These are phyloP conservation scores for Tipula vernalis DNA, from an alignment of 2,888 invertebrate species.

Conservation along the genomic window DNA sequence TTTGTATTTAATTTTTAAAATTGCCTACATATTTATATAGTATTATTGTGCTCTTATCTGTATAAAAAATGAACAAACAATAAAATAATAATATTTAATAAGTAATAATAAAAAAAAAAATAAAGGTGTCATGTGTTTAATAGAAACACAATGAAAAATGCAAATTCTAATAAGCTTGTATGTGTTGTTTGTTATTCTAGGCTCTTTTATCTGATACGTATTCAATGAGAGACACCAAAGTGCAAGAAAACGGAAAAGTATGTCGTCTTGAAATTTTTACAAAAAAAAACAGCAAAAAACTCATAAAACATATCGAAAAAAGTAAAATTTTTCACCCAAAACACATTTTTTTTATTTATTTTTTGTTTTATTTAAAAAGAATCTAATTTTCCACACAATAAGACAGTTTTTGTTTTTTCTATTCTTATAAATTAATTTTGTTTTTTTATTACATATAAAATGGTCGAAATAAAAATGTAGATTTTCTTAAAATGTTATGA, in stretches of 20 bases:
- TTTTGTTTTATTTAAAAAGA: background rate
- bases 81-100: conserved; percentile 12
- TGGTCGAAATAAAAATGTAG: background rate
- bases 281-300: background rate
- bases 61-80: background rate
- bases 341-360: background rate
- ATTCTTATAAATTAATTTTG: background rate
- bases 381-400: background rate
- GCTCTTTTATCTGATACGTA: conserved; percentile 49
- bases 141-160: conserved; percentile 13
- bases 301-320: background rate
- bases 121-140: background rate
- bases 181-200: conserved; percentile 39
- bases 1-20: background rate
- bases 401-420: background rate
- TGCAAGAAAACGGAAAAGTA: conserved; percentile 81
- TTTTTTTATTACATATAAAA: background rate
- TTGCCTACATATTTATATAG: conserved; percentile 13
- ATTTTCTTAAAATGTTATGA: background rate
- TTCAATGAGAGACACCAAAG: conserved; percentile 45
- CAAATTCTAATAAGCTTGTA: conserved; percentile 26
- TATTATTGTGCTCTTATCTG: conserved; percentile 12
- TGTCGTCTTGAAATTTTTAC: conserved; percentile 23
- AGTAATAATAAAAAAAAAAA: conserved; percentile 16
- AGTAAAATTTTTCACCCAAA: background rate